Conservation (phyloP, 1,140 invertebrate species). For the Heliothis subflexa region DNA sequence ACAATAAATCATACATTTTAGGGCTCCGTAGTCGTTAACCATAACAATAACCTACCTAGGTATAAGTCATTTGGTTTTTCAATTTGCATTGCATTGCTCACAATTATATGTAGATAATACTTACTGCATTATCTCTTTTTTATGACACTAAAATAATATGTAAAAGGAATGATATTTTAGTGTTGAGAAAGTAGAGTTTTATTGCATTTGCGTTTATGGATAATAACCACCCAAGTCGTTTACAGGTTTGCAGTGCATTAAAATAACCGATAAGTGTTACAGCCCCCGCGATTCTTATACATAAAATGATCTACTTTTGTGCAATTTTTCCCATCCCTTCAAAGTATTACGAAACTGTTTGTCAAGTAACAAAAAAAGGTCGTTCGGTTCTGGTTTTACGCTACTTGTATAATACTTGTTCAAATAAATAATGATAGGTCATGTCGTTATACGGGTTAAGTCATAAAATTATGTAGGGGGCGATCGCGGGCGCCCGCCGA, state of each 20-base stretch:
- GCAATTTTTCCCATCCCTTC: neutral
- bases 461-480: constrained; percentile 70
- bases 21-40: constrained; percentile 1
- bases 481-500: constrained; percentile 59
- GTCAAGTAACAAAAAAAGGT: constrained; percentile 20
- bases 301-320: neutral
- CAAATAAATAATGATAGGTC: constrained; percentile 68
- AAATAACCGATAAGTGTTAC: constrained; percentile 9
- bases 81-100: neutral
- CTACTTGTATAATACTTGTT: constrained; percentile 53
- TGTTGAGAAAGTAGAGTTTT: constrained; percentile 29
- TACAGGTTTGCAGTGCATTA: constrained; percentile 1
- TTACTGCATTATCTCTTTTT: neutral
- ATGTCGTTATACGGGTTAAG: constrained; percentile 67
- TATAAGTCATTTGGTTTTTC: neutral
- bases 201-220: neutral
- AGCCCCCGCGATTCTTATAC: neutral
- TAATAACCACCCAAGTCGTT: constrained; percentile 22
- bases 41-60: neutral
- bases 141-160: neutral
- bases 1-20: constrained; percentile 40
- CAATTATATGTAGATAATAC: too few relatives aligned
- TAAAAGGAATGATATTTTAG: neutral
- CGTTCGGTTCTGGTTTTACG: constrained; percentile 19
- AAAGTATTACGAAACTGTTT: constrained; percentile 23